A percentile compares a stretch with the other conserved stretches of the same genome.
phyloP scores from a whole-genome alignment of 2,113 vertebrate genomes.

The Oncorhynchus gorbuscha region DNA sequence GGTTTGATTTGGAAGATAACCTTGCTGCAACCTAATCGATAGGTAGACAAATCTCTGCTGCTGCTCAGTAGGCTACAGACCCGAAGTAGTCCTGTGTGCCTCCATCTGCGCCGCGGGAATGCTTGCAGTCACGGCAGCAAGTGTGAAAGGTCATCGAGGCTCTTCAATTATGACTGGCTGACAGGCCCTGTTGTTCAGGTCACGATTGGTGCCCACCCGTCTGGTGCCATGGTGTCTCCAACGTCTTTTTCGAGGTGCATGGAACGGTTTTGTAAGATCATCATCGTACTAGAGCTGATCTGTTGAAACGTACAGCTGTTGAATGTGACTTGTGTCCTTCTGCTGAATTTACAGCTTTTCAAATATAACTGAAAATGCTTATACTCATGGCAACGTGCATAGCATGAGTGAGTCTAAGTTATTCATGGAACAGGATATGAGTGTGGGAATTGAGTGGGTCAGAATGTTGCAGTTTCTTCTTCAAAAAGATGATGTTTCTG shows the following conservation, averaged over 20 bases:
- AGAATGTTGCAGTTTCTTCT: neutral
- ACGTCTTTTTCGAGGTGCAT: neutral
- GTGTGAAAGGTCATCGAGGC: neutral
- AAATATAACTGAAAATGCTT: neutral
- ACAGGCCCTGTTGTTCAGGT: slow-evolving; percentile 1
- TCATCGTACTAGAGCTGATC: neutral
- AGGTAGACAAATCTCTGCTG: neutral
- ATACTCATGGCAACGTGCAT: neutral
- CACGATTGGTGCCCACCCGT: neutral
- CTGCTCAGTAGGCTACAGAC: neutral
- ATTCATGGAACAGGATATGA: slow-evolving; percentile 4
- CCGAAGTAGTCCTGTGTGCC: neutral
- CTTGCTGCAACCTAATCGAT: neutral
- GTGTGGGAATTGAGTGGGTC: slow-evolving; percentile 1
- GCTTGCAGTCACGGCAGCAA: too few species aligned
- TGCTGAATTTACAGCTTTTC: neutral
- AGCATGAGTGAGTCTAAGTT: neutral
- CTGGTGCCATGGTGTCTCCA: neutral
- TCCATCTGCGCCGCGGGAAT: neutral
- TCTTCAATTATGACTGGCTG: neutral
- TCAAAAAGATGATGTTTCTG: neutral
- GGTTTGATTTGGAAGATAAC: too few species aligned
- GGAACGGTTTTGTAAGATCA: neutral
- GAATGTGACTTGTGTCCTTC: neutral
- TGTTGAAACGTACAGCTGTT: neutral